phyloP scores from a whole-genome alignment of 2,888 invertebrate species.

The Oscheius sp. region DNA sequence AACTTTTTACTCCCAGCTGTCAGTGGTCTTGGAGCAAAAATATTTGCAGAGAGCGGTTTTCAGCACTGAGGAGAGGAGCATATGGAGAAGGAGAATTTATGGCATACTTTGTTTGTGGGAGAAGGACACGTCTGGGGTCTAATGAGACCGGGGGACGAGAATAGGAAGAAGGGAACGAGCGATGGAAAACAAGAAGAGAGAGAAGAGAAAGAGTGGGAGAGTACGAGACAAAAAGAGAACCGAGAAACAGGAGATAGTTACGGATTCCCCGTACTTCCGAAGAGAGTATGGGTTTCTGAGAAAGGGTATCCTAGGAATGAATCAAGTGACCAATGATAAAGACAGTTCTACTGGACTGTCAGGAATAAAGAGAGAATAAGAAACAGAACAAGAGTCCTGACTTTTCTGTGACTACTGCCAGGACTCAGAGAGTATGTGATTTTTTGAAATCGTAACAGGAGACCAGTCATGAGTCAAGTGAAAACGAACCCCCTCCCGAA shows the following conservation, averaged over 20 bases:
- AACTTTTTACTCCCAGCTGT: neutral
- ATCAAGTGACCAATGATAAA: neutral
- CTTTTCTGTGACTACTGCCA: too few relatives aligned
- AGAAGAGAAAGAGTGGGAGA: neutral
- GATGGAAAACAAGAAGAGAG: neutral
- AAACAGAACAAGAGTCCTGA: too few relatives aligned
- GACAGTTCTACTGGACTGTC: too few relatives aligned
- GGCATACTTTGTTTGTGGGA: neutral
- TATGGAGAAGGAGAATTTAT: neutral
- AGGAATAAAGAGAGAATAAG: too few relatives aligned
- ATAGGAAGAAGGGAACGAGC: neutral
- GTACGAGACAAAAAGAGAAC: neutral
- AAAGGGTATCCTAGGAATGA: neutral
- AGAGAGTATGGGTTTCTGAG: neutral
- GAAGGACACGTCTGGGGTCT: neutral
- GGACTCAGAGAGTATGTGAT: too few relatives aligned
- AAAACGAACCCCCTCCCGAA: too few relatives aligned
- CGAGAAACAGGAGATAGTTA: too few relatives aligned
- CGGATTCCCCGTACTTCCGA: neutral
- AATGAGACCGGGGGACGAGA: neutral
- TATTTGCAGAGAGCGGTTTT: slow-evolving; percentile 1
- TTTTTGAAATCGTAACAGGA: too few relatives aligned
- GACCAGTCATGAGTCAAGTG: too few relatives aligned
- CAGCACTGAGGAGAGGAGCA: neutral
- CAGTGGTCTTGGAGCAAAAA: neutral